Conservation (phyloP, 2,113 vertebrate species). For the Ploceus nigricollis region DNA sequence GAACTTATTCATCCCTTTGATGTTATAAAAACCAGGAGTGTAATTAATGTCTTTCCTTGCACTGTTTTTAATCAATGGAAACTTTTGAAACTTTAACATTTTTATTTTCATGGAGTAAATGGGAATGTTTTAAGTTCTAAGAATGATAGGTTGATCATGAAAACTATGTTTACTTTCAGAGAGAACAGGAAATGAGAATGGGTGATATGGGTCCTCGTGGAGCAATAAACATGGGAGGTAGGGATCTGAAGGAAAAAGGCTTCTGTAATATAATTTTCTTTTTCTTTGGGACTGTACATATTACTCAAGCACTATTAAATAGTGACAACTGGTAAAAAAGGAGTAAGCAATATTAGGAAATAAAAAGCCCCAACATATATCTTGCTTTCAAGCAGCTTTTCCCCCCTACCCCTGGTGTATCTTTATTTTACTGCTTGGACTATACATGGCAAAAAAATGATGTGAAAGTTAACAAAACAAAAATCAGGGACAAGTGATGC, state of each 20-base stretch:
- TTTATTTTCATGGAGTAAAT: constrained; percentile 59
- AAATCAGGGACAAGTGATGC: neutral
- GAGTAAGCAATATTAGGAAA: constrained; percentile 1
- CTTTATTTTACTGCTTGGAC: neutral
- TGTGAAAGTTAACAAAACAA: neutral
- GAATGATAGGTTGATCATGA: constrained; percentile 81
- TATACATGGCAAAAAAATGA: neutral
- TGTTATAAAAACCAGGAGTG: neutral
- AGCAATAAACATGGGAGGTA: constrained; percentile 99
- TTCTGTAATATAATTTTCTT: constrained; percentile 60
- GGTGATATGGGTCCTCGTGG: constrained; percentile 97
- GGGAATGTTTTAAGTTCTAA: constrained; percentile 70
- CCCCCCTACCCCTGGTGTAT: accelerated
- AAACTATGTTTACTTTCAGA: constrained; percentile 94
- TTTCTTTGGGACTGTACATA: constrained; percentile 78
- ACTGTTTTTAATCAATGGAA: neutral
- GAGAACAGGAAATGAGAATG: constrained; percentile 99
- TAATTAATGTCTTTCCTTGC: neutral
- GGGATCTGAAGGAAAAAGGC: constrained; percentile 79
- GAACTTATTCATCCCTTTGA: neutral
- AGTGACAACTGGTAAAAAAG: constrained; percentile 11
- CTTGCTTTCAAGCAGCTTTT: neutral
- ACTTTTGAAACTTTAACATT: neutral
- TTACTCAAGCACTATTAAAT: constrained; percentile 51
- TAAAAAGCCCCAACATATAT: neutral